Conservation (phyloP, 2,113 vertebrate genomes). For the Sterrhoptilus dennistouni region DNA sequence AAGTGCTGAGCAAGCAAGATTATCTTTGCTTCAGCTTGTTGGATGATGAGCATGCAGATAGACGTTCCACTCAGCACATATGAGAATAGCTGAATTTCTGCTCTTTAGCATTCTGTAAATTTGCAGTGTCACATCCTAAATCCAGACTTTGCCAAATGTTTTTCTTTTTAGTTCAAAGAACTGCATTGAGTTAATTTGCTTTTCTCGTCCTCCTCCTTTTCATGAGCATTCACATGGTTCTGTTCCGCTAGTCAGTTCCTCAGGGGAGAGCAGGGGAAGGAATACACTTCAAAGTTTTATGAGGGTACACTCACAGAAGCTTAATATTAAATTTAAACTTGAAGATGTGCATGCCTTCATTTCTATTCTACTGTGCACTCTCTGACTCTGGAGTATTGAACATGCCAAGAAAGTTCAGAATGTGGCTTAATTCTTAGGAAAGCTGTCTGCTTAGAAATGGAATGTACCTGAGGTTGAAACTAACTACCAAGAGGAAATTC, state of each 20-base stretch:
- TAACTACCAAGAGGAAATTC: neutral
- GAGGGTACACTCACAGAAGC: slow-evolving; percentile 14
- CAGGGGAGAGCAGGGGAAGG: neutral
- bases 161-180: slow-evolving; percentile 15
- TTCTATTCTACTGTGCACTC: neutral
- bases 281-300: slow-evolving; percentile 54
- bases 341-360: neutral
- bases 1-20: neutral
- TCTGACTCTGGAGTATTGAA: neutral
- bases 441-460: neutral
- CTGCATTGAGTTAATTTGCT: slow-evolving; percentile 20
- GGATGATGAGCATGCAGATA: neutral
- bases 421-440: neutral
- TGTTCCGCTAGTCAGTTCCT: neutral
- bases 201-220: neutral
- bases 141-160: neutral
- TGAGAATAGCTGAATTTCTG: slow-evolving; percentile 6
- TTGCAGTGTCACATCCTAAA: slow-evolving; percentile 16
- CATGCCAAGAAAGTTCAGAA: neutral
- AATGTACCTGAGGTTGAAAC: neutral
- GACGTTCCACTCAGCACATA: neutral
- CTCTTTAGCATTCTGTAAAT: neutral
- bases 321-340: slow-evolving; percentile 40
- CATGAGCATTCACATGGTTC: neutral
- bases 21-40: neutral